Evolutionary conservation across 2,113 vertebrate species (phyloP), one percentile per base, ranked within the genome.

Genomic region (Psephotus haematonotus): DNA sequence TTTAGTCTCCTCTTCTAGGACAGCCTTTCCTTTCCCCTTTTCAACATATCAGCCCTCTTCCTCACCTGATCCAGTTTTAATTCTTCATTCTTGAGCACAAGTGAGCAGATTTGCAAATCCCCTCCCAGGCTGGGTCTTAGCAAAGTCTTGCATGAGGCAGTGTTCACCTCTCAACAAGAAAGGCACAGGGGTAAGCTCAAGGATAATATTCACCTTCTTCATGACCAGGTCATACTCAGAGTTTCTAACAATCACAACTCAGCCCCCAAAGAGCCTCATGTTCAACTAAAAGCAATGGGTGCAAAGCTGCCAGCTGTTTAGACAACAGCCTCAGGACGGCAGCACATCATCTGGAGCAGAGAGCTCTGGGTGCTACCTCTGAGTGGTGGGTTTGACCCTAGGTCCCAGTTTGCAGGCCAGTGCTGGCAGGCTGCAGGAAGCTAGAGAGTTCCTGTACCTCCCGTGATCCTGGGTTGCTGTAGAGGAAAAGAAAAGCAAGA

Each of bases 271-370:
- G 43, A 86, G 23, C 28, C 14, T 59, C 0, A 1, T 6, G n/a
- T 29, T 53, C 37, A 50, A 1, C 25, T 41, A 67, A 52, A 86
- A 82, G 35, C 3, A 4, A 59, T 1, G 19, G 29, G 28, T 35
- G 33, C 5, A 9, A 72, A 83, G 67, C 44, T 72, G 23, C 0
- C 46, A 77, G 7, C 10, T 35, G 52, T 82, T 65, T 57, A 72
- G 67, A 17, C 44, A 43, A 8, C 22, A 69, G 65, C 31, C 55
- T 79, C 37, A 46, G 46, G 24, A 62, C 0, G 0, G 20, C 10
- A 82, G 63, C 29, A 29, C 7, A 11, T 17, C 83, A 33, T 3
- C 0, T 0, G 55, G 43, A 68, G 37, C 35, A 86, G 39, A 15
- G 52, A 83, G 53, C 27, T 69, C 67, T 55, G 71, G 23, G 35